Evolutionary conservation across 2,797 vertebrate genomes (phyloP).

Genomic region (Poeciliopsis presidionis): DNA sequence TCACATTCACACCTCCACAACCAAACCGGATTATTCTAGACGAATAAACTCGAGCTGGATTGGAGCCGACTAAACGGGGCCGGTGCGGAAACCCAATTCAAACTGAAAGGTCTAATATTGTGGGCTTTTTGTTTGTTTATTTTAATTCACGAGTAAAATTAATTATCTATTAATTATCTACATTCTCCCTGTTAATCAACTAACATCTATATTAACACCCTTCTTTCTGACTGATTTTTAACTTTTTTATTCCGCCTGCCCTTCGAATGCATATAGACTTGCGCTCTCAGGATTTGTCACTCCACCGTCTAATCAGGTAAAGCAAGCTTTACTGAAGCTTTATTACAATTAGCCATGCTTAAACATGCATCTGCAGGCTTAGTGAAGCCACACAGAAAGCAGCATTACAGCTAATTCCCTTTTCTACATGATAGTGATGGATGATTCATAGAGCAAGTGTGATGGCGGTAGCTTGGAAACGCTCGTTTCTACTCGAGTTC

Average conservation of each 20-base stretch:
- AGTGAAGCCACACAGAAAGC: slow-evolving; percentile 44
- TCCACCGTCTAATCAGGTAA: slow-evolving; percentile 47
- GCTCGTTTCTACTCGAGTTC: not conserved
- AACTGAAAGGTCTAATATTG: not conserved
- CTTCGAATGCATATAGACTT: slow-evolving; percentile 32
- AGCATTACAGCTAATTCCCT: slow-evolving; percentile 51
- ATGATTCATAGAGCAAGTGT: slow-evolving; percentile 39
- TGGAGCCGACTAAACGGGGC: too few species aligned
- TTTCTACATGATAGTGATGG: slow-evolving; percentile 41
- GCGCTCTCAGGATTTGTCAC: slow-evolving; percentile 14
- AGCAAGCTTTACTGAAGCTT: slow-evolving; percentile 54
- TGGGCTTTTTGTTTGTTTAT: not conserved
- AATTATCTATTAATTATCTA: not conserved
- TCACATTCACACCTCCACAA: too few species aligned
- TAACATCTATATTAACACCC: slow-evolving; percentile 53
- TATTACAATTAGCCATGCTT: slow-evolving; percentile 59
- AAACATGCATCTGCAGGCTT: slow-evolving; percentile 56
- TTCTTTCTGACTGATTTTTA: slow-evolving; percentile 16
- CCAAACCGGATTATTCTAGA: too few species aligned
- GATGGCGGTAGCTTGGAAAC: slow-evolving; percentile 27
- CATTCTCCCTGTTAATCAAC: slow-evolving; percentile 33
- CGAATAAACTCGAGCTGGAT: too few species aligned
- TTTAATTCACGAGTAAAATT: not conserved
- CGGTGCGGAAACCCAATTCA: too few species aligned
- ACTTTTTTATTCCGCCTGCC: slow-evolving; percentile 18